Evolutionary conservation across 2,797 vertebrate species (phyloP).

Genomic region (Halcyon leucocephala): DNA sequence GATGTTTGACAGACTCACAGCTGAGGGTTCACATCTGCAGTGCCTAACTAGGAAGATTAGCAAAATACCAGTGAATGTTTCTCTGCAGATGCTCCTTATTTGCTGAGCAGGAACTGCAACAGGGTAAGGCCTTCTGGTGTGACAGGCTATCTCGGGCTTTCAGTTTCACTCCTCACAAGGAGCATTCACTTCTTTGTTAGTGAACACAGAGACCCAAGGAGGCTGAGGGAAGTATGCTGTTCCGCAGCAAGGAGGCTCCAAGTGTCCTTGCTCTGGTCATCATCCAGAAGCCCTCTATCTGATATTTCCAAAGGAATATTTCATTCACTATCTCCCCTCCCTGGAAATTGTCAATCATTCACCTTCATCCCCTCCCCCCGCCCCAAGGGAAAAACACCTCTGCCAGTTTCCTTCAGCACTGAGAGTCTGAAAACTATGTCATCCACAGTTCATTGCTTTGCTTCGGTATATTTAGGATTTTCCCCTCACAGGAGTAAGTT

Average conservation of each 20-base stretch:
- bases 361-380: neutral
- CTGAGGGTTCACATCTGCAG: neutral
- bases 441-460: neutral
- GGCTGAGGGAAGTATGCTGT: neutral
- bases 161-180: neutral
- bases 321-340: neutral
- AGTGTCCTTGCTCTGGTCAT: neutral
- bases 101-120: neutral
- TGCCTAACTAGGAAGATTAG: neutral
- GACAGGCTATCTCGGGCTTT: neutral
- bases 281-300: neutral
- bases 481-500: neutral
- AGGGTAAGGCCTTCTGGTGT: neutral
- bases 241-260: neutral
- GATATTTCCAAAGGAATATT: neutral
- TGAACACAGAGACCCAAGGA: fast-evolving
- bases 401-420: neutral
- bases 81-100: neutral
- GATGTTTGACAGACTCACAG: neutral
- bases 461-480: neutral
- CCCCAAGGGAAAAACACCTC: neutral
- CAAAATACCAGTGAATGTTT: neutral
- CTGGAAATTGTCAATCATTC: neutral
- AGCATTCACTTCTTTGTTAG: neutral
- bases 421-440: neutral